A percentile compares a stretch with the other conserved stretches of the same genome.
Conservation (phyloP, 2,888 invertebrate species). For the Hecatera dysodea region DNA sequence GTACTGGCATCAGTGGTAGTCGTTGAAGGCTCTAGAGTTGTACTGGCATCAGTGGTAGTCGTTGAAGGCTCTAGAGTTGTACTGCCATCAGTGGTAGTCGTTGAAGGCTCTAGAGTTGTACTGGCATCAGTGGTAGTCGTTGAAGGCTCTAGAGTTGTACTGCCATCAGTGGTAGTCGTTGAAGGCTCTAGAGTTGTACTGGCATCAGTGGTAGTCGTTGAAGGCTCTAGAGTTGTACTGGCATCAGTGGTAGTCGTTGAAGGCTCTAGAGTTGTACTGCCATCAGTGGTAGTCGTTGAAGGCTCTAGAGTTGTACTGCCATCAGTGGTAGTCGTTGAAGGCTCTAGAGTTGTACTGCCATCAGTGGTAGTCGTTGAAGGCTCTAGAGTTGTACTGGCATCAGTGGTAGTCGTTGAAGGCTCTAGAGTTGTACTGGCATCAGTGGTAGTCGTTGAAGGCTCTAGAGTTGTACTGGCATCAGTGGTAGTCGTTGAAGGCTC, state of each 20-base stretch:
- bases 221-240: not conserved
- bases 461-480: not conserved
- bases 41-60: not conserved
- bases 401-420: not conserved
- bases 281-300: not conserved
- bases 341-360: not conserved
- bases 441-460: not conserved
- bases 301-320: not conserved
- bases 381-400: not conserved
- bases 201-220: not conserved
- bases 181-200: not conserved
- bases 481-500: not conserved
- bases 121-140: not conserved
- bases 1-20: not conserved
- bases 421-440: not conserved
- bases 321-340: not conserved
- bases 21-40: not conserved
- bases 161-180: not conserved
- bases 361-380: not conserved
- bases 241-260: not conserved
- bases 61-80: not conserved
- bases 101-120: not conserved
- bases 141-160: not conserved
- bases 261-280: not conserved
- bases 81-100: not conserved